phyloP scores from a whole-genome alignment of 2,113 vertebrate species.

The Lipophrys pholis region DNA sequence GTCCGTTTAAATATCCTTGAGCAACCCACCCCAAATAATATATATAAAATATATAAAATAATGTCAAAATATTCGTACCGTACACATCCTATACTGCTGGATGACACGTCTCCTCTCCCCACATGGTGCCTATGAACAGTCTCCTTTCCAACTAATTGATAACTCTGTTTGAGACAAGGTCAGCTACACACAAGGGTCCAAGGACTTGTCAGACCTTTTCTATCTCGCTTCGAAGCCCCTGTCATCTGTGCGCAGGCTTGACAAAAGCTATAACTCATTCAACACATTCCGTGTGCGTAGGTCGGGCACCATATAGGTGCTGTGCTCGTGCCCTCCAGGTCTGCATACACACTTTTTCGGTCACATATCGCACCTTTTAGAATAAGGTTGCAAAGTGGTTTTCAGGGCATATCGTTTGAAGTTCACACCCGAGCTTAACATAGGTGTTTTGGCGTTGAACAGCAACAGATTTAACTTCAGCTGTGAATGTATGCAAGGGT shows the following conservation, averaged over 20 bases:
- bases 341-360: background rate
- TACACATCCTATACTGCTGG: too few species aligned
- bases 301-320: background rate
- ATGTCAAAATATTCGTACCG: too few species aligned
- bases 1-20: too few species aligned
- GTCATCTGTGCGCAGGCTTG: background rate
- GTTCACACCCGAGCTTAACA: too few species aligned
- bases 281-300: background rate
- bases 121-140: too few species aligned
- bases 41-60: too few species aligned
- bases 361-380: background rate
- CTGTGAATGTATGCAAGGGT: too few species aligned
- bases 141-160: background rate
- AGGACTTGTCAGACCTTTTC: conserved; percentile 21
- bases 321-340: background rate
- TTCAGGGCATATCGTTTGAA: background rate
- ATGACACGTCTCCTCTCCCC: too few species aligned
- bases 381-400: background rate
- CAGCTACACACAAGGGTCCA: conserved; percentile 8
- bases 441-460: too few species aligned
- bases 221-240: conserved; percentile 21
- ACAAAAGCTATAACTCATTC: background rate
- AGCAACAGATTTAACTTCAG: too few species aligned
- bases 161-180: conserved; percentile 19
- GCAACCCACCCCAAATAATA: too few species aligned